Evolutionary conservation across 2,113 vertebrate genomes (phyloP).

Genomic region (Tachuris rubrigastra): DNA sequence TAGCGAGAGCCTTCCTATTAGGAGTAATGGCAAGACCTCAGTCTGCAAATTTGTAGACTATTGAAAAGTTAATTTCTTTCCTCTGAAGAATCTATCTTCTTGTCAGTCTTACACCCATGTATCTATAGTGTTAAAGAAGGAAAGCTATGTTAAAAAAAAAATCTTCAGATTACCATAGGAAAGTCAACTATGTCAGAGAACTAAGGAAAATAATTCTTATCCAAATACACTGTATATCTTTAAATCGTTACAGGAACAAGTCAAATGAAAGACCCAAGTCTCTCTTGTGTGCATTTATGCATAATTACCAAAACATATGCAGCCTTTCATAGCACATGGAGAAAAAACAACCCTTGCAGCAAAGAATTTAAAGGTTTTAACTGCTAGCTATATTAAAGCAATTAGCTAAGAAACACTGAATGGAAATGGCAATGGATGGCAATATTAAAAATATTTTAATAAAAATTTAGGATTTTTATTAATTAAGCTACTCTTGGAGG

Average conservation of each 20-base stretch:
- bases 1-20: not conserved
- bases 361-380: not conserved
- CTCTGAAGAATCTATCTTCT: not conserved
- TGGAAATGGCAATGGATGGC: not conserved
- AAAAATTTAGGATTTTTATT: not conserved
- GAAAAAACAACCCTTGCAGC: not conserved
- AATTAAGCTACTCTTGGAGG: not conserved
- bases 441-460: not conserved
- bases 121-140: not conserved
- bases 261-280: not conserved
- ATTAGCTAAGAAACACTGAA: not conserved
- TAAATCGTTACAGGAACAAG: not conserved
- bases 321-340: not conserved
- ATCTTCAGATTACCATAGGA: not conserved
- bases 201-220: not conserved
- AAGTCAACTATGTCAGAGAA: not conserved
- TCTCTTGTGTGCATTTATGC: not conserved
- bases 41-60: not conserved
- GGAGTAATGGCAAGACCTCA: not conserved
- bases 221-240: not conserved
- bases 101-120: not conserved
- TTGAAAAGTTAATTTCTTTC: not conserved
- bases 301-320: not conserved
- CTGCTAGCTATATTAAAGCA: not conserved
- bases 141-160: not conserved